Percentiles rank a stretch among this genome's conserved stretches.
Evolutionary conservation across 2,797 vertebrate species (phyloP).

Genomic region (Microhierax caerulescens): DNA sequence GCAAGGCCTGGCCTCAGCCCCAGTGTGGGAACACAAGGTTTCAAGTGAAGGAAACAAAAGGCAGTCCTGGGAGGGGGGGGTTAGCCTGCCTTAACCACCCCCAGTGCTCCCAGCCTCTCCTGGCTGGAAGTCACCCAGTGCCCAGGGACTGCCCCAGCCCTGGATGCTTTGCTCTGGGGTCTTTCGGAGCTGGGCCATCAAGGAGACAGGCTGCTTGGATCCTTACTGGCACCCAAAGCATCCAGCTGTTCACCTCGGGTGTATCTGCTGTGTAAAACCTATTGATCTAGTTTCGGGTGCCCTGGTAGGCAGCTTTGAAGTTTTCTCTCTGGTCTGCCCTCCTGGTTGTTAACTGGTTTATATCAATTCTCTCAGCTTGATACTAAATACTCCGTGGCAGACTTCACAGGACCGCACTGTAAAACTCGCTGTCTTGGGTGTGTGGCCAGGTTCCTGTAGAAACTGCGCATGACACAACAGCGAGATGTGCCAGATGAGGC

Average conservation of each 20-base stretch:
- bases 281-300: neutral
- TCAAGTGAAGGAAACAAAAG: neutral
- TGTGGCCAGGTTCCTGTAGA: neutral
- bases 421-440: neutral
- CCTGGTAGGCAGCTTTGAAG: neutral
- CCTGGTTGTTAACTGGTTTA: neutral
- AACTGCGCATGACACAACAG: neutral
- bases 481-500: fast-evolving
- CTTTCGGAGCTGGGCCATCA: neutral
- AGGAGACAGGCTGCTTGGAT: neutral
- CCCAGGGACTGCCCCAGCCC: neutral
- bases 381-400: fast-evolving
- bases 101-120: neutral
- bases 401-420: neutral
- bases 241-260: neutral
- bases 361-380: neutral
- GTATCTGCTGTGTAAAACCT: neutral
- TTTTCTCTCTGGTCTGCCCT: neutral
- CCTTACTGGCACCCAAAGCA: neutral
- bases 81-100: neutral
- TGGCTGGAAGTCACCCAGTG: neutral
- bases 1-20: neutral
- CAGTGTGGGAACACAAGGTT: neutral
- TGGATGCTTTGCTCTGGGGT: fast-evolving
- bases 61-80: neutral